Evolutionary conservation across 2,113 vertebrate genomes (phyloP).

Genomic region (Motacilla alba): DNA sequence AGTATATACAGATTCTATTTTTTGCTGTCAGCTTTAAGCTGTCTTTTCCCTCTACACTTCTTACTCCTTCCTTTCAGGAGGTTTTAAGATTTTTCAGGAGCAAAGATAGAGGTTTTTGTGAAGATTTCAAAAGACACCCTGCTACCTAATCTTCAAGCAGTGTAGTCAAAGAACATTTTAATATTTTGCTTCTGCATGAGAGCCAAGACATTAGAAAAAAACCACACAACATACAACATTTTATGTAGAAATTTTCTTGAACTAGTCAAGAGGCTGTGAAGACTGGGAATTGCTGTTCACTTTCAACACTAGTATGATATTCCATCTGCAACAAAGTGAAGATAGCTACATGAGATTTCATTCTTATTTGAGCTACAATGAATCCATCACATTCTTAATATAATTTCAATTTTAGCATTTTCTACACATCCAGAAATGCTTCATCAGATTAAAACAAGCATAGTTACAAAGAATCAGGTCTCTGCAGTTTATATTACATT

Average conservation of each 20-base stretch:
- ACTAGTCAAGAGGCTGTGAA: neutral
- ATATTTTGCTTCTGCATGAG: neutral
- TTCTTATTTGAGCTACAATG: neutral
- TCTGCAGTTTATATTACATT: neutral
- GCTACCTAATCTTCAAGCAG: neutral
- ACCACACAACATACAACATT: neutral
- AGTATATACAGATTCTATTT: neutral
- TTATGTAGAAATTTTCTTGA: neutral
- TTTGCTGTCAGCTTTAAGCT: neutral
- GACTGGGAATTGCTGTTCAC: neutral
- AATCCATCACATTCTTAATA: neutral
- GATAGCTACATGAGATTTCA: neutral
- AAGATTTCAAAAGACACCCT: neutral
- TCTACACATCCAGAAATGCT: neutral
- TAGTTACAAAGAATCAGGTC: neutral
- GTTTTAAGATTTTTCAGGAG: neutral
- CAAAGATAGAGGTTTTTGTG: neutral
- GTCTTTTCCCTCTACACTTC: fast-evolving
- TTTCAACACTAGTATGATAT: neutral
- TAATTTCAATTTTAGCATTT: neutral
- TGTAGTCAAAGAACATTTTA: neutral
- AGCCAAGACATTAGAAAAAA: neutral
- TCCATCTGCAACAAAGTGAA: neutral
- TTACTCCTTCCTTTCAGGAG: neutral
- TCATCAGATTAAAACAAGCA: neutral